Evolutionary conservation across 2,797 vertebrate genomes (phyloP), one percentile per base, ranked within the genome.

Genomic region (Lithobates pipiens): DNA sequence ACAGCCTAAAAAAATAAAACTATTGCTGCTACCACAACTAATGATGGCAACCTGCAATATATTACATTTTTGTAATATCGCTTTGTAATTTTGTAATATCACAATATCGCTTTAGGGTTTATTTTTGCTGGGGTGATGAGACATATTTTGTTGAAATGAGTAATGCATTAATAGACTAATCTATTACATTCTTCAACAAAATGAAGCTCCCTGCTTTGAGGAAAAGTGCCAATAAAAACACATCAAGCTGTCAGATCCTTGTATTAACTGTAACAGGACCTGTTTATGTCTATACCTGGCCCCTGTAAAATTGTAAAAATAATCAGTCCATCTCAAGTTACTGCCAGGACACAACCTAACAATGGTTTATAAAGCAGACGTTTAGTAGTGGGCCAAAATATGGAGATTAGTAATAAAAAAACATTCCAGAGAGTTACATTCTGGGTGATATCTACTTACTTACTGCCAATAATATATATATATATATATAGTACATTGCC

Each of bases 401-500:
- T 54, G 34, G 5, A 57, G 29, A 15, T 72, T 81, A 71, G 54
- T 61, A 46, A 67, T 70, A 81, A 57, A 69, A 23, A 34, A n/a
- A 36, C 70, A 61, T 69, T 76, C 29, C 69, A 29, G 15, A 65
- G 50, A 27, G 25, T 23, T 67, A 13, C 25, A 54, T 25, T 42
- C n/a, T 75, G 46, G 74, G 75, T 77, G 67, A 70, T 36, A 77
- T 27, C 44, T 57, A 39, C 18, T 27, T 10, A 50, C 46, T 70
- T 57, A 46, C 10, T 36, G 74, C 63, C 82, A 76, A 15, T 71
- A 29, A 25, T 11, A 44, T 42, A 54, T 54, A 39, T 6, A 6
- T 36, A 36, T 39, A 39, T 39, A 39, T 10, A 83, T 29, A 1
- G 3, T 42, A 86, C 88, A 89, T 91, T 89, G 88, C 90, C 90